These are phyloP conservation scores for Setipinna tenuifilis DNA, from an alignment of 2,797 vertebrate species.

Conservation along the genomic window DNA sequence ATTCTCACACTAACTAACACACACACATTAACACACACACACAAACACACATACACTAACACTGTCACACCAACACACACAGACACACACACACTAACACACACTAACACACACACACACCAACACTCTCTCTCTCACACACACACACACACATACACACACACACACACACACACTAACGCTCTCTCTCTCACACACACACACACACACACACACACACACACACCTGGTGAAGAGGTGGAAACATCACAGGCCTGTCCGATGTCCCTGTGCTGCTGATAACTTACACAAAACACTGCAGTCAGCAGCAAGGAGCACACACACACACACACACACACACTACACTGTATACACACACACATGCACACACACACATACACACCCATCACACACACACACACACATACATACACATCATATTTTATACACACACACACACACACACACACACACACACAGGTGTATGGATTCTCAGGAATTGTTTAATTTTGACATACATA, in stretches of 20 bases:
- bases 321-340: too few species aligned
- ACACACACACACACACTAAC: not conserved
- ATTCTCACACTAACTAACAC: not conserved
- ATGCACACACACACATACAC: too few species aligned
- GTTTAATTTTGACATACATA: not conserved
- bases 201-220: not conserved
- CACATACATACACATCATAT: not conserved
- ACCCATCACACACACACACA: not conserved
- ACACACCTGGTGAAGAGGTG: not conserved
- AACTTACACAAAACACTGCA: too few species aligned
- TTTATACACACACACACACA: not conserved
- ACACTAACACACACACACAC: not conserved
- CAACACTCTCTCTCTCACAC: not conserved
- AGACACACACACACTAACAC: not conserved
- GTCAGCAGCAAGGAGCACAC: too few species aligned
- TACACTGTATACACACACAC: too few species aligned
- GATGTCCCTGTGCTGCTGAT: not conserved
- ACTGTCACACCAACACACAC: not conserved
- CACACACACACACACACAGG: not conserved
- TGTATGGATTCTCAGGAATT: not conserved
- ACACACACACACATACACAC: conserved; percentile 9
- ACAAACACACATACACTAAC: not conserved
- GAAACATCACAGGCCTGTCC: not conserved
- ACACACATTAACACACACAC: not conserved
- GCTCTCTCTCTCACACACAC: not conserved